Evolutionary conservation across 2,797 vertebrate species (phyloP).

Genomic region (Heteromormyrus szaboi): DNA sequence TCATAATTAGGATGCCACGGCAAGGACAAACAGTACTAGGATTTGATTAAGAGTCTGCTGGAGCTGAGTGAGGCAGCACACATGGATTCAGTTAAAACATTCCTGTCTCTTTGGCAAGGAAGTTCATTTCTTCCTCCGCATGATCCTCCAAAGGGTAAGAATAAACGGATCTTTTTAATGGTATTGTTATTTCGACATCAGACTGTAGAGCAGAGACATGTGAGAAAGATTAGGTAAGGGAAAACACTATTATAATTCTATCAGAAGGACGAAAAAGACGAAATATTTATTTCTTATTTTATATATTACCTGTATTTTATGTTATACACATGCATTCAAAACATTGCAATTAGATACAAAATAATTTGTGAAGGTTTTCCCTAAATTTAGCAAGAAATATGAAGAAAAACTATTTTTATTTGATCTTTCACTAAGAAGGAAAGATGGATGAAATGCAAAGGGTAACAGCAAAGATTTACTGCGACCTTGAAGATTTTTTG

Average conservation of each 20-base stretch:
- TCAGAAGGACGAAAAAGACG: background rate
- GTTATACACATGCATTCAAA: background rate
- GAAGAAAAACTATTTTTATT: background rate
- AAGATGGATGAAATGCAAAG: background rate
- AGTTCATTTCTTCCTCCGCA: background rate
- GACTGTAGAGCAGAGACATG: background rate
- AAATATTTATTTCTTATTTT: background rate
- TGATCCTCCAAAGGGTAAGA: background rate
- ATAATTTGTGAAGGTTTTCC: background rate
- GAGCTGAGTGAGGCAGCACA: background rate
- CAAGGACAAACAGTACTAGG: background rate
- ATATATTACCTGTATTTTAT: background rate
- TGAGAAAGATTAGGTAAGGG: background rate
- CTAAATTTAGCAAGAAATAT: background rate
- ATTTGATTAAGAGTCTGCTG: background rate
- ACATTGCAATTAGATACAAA: background rate
- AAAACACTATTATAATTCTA: background rate
- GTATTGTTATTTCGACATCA: background rate
- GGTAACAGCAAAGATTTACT: background rate
- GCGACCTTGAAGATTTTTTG: background rate
- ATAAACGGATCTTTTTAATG: background rate
- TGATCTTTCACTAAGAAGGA: background rate
- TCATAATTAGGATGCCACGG: background rate
- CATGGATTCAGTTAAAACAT: conserved; percentile 23
- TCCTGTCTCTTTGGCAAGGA: conserved; percentile 8